These are phyloP conservation scores for Agelastica alni DNA, from an alignment of 2,888 invertebrate species.

Conservation along the genomic window DNA sequence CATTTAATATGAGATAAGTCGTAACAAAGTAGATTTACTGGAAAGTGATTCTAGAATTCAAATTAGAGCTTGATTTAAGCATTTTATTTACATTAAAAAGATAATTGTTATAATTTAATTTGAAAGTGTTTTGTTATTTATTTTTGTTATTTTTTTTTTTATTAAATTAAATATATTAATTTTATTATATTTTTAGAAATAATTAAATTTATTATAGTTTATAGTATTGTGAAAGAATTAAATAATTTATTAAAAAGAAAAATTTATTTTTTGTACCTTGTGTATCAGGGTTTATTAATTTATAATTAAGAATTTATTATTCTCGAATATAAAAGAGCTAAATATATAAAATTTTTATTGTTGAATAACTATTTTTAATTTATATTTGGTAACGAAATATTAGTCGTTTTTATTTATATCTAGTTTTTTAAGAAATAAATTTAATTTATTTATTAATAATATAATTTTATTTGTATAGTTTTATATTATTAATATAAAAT, in stretches of 20 bases:
- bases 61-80: conserved; percentile 66
- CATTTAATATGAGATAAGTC: no score
- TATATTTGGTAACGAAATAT: conserved; percentile 37
- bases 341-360: no score
- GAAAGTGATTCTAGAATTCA: conserved; percentile 67
- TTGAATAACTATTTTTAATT: conserved; percentile 66
- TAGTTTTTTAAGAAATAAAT: neutral
- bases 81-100: conserved; percentile 67
- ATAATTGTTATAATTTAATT: conserved; percentile 23
- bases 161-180: conserved; percentile 30
- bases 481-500: conserved; percentile 2
- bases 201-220: conserved; percentile 61
- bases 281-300: conserved; percentile 73
- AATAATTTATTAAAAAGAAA: conserved; percentile 57
- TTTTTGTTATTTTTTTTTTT: conserved; percentile 41
- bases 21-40: no score
- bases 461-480: neutral
- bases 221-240: conserved; percentile 63
- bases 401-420: no score
- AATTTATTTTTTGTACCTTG: conserved; percentile 69
- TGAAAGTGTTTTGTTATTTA: conserved; percentile 28
- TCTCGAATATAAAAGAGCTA: no score
- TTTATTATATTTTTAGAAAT: conserved; percentile 56
- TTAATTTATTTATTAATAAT: neutral
- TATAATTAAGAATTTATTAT: no score